Evolutionary conservation across 2,113 vertebrate species (phyloP).

Genomic region (Scolopax mira): DNA sequence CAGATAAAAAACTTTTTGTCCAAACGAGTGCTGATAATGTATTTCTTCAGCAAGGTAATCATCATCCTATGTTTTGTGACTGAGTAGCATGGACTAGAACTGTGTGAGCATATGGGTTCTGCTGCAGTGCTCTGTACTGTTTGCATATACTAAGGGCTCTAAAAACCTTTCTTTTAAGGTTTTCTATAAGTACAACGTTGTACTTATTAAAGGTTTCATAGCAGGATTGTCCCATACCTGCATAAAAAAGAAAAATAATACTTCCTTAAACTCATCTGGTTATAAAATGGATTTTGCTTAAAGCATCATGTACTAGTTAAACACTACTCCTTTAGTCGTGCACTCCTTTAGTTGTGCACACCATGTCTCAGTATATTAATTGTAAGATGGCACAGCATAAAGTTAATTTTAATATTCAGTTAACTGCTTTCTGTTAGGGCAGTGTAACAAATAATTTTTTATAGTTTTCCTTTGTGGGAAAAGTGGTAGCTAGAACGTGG

Average conservation of each 20-base stretch:
- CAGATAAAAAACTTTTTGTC: constrained; percentile 92
- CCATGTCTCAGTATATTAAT: neutral
- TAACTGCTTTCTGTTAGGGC: neutral
- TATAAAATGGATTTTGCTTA: neutral
- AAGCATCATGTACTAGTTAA: neutral
- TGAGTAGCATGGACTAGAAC: neutral
- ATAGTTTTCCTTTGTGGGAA: neutral
- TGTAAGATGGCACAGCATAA: neutral
- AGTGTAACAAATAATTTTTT: neutral
- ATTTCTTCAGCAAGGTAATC: constrained; percentile 98
- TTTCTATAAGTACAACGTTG: neutral
- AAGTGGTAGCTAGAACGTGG: neutral
- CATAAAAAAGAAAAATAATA: neutral
- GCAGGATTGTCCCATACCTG: neutral
- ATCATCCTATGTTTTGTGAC: neutral
- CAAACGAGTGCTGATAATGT: constrained; percentile 90
- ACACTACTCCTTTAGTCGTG: no score
- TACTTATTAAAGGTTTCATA: neutral
- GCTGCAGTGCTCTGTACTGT: neutral
- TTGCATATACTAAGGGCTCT: neutral
- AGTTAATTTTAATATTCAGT: neutral
- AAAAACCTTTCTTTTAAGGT: neutral
- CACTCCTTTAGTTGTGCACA: no score
- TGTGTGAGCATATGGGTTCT: neutral
- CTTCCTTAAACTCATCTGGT: neutral